These are phyloP conservation scores for Tenodera sinensis DNA, from an alignment of 2,888 invertebrate genomes.

Conservation along the genomic window DNA sequence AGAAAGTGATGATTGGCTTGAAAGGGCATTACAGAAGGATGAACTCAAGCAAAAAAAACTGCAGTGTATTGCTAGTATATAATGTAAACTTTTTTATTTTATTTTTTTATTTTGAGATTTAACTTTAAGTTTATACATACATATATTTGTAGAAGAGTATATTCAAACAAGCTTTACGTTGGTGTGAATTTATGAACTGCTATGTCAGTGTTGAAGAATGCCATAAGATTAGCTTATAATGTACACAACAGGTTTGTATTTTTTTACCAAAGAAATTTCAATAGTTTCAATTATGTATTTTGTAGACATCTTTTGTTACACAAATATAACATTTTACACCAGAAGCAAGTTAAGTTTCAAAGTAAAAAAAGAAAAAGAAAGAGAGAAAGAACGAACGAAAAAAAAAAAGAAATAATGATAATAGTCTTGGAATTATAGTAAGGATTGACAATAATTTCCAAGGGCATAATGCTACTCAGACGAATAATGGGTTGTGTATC, in stretches of 20 bases:
- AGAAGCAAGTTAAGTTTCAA: neutral
- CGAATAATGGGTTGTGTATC: too few relatives aligned
- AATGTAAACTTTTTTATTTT: neutral
- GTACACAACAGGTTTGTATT: neutral
- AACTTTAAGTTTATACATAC: neutral
- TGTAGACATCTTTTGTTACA: neutral
- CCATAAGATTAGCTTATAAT: neutral
- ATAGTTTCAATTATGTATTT: neutral
- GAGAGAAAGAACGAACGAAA: too few relatives aligned
- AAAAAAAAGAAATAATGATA: neutral
- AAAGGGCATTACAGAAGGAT: conserved; percentile 1
- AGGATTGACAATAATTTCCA: neutral
- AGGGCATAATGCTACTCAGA: neutral
- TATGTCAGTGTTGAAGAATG: neutral
- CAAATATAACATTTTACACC: neutral
- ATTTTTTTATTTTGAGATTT: neutral
- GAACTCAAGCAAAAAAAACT: neutral
- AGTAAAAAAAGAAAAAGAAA: too few relatives aligned
- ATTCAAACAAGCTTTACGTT: neutral
- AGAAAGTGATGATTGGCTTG: conserved; percentile 1
- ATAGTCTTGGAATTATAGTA: neutral
- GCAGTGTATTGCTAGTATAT: neutral
- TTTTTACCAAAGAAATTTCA: neutral
- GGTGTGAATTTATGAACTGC: neutral
- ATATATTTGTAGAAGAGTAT: neutral